A percentile compares a stretch with the other conserved stretches of the same genome.
Evolutionary conservation across 37 sponge, comb jelly and placozoan species (phyloP).

Genomic region (Dysidea cf. avara): DNA sequence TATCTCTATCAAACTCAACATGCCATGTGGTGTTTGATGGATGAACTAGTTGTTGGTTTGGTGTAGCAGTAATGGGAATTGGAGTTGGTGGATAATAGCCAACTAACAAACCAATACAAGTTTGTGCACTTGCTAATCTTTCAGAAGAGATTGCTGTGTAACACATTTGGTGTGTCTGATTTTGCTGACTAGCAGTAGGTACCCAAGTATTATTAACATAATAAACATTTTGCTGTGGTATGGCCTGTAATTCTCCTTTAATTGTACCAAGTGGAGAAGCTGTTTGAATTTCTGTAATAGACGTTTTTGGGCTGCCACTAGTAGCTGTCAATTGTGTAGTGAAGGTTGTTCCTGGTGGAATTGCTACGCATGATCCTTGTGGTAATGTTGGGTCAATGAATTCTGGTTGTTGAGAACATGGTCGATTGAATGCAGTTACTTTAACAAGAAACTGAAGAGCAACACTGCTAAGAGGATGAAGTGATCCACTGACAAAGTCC

Average conservation of each 20-base stretch:
- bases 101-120: constrained; percentile 19
- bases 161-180: constrained; percentile 28
- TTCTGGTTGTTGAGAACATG: no score
- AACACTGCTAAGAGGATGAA: constrained; percentile 35
- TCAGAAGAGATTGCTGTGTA: constrained; percentile 28
- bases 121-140: constrained; percentile 26
- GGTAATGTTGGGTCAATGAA: constrained; percentile 13
- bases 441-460: constrained; percentile 38
- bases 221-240: neutral
- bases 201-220: constrained; percentile 29
- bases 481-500: constrained; percentile 4
- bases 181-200: constrained; percentile 10
- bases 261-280: constrained; percentile 12
- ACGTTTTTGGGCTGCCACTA: neutral
- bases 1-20: no score
- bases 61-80: constrained; percentile 2
- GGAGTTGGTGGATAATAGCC: constrained; percentile 18
- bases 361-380: constrained; percentile 26
- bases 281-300: constrained; percentile 32
- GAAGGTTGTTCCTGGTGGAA: constrained; percentile 27
- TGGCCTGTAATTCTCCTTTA: neutral
- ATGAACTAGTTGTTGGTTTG: constrained; percentile 15
- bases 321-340: neutral
- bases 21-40: no score
- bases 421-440: constrained; percentile 1